A percentile compares a stretch with the other conserved stretches of the same genome.
phyloP scores from a whole-genome alignment of 2,888 invertebrate species.

The Tachina grossa region DNA sequence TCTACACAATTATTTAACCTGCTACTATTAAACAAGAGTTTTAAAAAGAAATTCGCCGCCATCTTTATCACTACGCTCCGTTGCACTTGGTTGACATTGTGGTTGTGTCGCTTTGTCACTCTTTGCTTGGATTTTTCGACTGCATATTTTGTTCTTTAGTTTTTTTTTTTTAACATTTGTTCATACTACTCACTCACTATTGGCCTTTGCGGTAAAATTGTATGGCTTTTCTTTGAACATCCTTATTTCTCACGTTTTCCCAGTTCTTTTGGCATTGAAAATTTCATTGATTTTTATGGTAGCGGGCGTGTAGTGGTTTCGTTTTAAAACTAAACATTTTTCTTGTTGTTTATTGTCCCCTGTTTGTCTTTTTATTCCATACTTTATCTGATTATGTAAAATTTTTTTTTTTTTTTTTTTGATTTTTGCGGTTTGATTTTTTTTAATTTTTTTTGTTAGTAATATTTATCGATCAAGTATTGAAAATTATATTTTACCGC shows the following conservation, averaged over 20 bases:
- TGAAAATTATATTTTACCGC: slow-evolving; percentile 41
- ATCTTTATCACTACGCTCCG: slow-evolving; percentile 37
- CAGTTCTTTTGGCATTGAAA: slow-evolving; percentile 24
- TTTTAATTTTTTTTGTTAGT: slow-evolving; percentile 9
- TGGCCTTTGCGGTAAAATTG: slow-evolving; percentile 60
- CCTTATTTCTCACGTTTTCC: slow-evolving; percentile 66
- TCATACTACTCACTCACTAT: background rate
- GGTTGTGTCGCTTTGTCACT: slow-evolving; percentile 68
- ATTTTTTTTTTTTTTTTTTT: background rate
- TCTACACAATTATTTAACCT: slow-evolving; percentile 49
- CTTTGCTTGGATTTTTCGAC: slow-evolving; percentile 8
- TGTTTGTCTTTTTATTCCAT: slow-evolving; percentile 29
- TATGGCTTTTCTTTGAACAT: slow-evolving; percentile 61
- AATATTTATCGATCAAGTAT: slow-evolving; percentile 31
- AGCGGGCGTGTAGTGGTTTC: slow-evolving; percentile 60
- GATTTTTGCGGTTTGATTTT: slow-evolving; percentile 68
- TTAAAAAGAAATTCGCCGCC: slow-evolving; percentile 47
- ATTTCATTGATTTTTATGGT: slow-evolving; percentile 66
- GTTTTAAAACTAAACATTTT: slow-evolving; percentile 18
- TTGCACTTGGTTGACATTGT: slow-evolving; percentile 73
- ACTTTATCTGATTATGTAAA: slow-evolving; percentile 62
- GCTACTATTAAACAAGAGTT: slow-evolving; percentile 23
- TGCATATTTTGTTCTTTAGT: background rate
- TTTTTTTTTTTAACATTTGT: slow-evolving; percentile 9
- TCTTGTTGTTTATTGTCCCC: slow-evolving; percentile 40